Percentiles rank a stretch among this genome's conserved stretches.
Evolutionary conservation across 1,140 invertebrate species (phyloP).

Genomic region (Heliconius himera): DNA sequence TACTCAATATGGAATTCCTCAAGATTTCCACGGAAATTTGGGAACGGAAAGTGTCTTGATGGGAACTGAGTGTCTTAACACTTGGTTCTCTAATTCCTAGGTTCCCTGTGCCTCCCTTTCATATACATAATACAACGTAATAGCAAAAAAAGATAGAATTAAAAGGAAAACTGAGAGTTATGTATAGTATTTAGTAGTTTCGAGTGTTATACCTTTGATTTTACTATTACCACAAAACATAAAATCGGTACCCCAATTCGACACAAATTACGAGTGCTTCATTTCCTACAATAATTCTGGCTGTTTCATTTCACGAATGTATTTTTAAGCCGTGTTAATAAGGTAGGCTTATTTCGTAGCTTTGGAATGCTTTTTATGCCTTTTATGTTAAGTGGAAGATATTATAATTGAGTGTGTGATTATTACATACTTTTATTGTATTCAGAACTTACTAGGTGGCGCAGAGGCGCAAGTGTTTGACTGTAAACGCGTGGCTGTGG

Average conservation of each 20-base stretch:
- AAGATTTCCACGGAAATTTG: too few species aligned
- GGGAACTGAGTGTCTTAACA: too few species aligned
- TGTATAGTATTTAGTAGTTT: neutral
- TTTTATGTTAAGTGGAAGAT: constrained; percentile 21
- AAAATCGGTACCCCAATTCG: constrained; percentile 52
- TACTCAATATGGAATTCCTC: too few species aligned
- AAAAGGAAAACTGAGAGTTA: too few species aligned
- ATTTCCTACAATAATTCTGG: constrained; percentile 48
- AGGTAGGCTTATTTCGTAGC: constrained; percentile 26
- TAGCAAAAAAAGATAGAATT: too few species aligned
- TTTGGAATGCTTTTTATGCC: constrained; percentile 21
- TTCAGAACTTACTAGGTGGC: neutral
- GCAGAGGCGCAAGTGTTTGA: too few species aligned
- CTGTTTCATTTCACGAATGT: constrained; percentile 45
- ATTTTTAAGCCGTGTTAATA: constrained; percentile 41
- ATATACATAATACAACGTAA: too few species aligned
- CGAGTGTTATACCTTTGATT: constrained; percentile 34
- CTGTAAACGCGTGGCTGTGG: too few species aligned
- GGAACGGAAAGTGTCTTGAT: too few species aligned
- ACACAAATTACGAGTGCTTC: constrained; percentile 53
- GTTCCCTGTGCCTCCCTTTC: too few species aligned
- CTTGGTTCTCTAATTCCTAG: too few species aligned
- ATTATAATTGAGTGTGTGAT: constrained; percentile 21
- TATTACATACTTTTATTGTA: neutral
- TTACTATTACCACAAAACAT: constrained; percentile 49